A percentile compares a stretch with the other conserved stretches of the same genome.
phyloP scores from a whole-genome alignment of 2,797 vertebrate species.

The Bradypus variegatus region DNA sequence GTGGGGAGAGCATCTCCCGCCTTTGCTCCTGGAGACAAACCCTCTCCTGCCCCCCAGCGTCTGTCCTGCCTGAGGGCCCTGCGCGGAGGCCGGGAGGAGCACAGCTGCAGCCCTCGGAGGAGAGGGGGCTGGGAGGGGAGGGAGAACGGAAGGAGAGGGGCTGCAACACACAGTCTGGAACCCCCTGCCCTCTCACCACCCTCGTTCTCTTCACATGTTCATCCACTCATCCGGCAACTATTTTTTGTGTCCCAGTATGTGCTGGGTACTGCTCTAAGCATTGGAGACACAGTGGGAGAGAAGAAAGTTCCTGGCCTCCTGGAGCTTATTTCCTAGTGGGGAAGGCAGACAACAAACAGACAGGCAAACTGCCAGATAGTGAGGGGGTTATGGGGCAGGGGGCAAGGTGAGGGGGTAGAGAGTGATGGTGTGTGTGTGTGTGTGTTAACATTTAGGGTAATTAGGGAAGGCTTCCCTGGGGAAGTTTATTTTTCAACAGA shows the following conservation, averaged over 20 bases:
- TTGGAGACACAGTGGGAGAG: background rate
- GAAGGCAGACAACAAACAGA: background rate
- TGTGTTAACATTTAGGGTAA: background rate
- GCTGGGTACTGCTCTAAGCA: background rate
- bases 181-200: background rate
- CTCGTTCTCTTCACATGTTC: fast-evolving
- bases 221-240: background rate
- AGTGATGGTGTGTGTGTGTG: background rate
- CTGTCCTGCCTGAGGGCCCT: background rate
- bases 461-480: background rate
- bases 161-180: background rate
- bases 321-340: background rate
- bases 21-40: constrained; percentile 14
- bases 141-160: background rate
- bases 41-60: background rate
- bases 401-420: background rate
- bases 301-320: background rate
- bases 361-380: background rate
- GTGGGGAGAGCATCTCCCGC: background rate
- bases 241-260: background rate
- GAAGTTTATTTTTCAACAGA: background rate
- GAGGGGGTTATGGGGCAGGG: background rate
- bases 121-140: background rate
- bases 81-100: background rate
- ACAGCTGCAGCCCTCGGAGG: background rate